A percentile compares a stretch with the other conserved stretches of the same genome.
phyloP scores from a whole-genome alignment of 2,888 invertebrate genomes.

The Podotricha telesiphe region DNA sequence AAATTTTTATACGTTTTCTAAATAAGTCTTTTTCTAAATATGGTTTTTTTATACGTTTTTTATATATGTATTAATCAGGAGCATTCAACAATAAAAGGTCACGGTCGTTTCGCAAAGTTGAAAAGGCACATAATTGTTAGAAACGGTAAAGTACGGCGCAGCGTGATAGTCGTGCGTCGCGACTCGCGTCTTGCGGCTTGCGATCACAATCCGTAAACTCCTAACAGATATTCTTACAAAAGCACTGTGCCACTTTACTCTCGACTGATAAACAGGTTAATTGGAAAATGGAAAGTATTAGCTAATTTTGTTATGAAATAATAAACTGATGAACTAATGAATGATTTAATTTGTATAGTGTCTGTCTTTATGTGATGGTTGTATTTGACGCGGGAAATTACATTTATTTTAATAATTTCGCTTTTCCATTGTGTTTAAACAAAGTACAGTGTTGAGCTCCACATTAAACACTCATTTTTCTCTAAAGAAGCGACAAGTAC shows the following conservation, averaged over 20 bases:
- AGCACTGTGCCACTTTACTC: slow-evolving; percentile 4
- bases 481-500: too few species aligned
- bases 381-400: too few species aligned
- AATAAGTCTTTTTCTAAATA: too few species aligned
- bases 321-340: not conserved
- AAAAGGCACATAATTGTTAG: slow-evolving; percentile 49
- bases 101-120: slow-evolving; percentile 46
- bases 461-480: too few species aligned
- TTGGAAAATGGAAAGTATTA: slow-evolving; percentile 3
- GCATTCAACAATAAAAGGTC: slow-evolving; percentile 26
- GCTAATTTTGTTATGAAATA: not conserved
- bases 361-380: not conserved
- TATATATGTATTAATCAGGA: not conserved
- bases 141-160: slow-evolving; percentile 48
- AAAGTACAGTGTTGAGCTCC: too few species aligned
- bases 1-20: too few species aligned
- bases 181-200: not conserved
- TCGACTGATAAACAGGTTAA: slow-evolving; percentile 3
- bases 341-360: too few species aligned
- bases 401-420: too few species aligned
- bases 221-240: slow-evolving; percentile 31
- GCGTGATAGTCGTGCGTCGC: slow-evolving; percentile 34
- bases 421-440: too few species aligned
- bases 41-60: too few species aligned
- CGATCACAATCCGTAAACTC: not conserved